Evolutionary conservation across 2,797 vertebrate genomes (phyloP), one percentile per base, ranked within the genome.

Genomic region (Alauda arvensis): DNA sequence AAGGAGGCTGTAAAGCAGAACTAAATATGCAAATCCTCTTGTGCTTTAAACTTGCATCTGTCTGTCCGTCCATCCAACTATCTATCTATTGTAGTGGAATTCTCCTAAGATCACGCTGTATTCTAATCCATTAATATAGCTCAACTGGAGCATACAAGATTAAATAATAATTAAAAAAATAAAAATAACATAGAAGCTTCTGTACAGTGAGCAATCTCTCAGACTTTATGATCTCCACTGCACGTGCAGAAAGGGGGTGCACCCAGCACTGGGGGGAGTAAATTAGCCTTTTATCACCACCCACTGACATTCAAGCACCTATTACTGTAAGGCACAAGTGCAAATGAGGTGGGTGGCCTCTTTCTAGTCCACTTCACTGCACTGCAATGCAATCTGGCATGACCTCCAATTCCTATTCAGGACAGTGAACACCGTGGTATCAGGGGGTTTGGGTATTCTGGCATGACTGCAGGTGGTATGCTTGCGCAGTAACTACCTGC

Each of bases 21-120:
- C 95, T 96, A 96, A 96, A 96, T 95, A 96, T 96, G 95, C 93
- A 96, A 96, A 96, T 96, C 95, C 94, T 94, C 94, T 93, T 83
- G 94, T 88, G 90, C 94, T 95, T 97, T 95, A 95, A 95, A 96
- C 91, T 92, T 95, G 94, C 93, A 95, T 96, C 95, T 94, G 95
- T 96, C 92, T 94, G 93, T 96, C 94, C 4, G 12, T 95, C 94
- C 96, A 92, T 82, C 87, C 81, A 93, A 43, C 89, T 90, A 91
- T 93, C 94, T 95, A 85, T 85, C 90, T 94, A 92, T 92, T 95
- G 89, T 95, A 85, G 53, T 49, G 66, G 74, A 86, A 94, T 92
- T 95, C 91, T 94, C 89, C 63, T 82, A 95, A 91, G 91, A 93
- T 90, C 88, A 77, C 0, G 0, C 77, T 83, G 59, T 86, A 93